Base-by-base conservation (phyloP, 2,113 vertebrate species). In the Cisticola juncidis region DNA sequence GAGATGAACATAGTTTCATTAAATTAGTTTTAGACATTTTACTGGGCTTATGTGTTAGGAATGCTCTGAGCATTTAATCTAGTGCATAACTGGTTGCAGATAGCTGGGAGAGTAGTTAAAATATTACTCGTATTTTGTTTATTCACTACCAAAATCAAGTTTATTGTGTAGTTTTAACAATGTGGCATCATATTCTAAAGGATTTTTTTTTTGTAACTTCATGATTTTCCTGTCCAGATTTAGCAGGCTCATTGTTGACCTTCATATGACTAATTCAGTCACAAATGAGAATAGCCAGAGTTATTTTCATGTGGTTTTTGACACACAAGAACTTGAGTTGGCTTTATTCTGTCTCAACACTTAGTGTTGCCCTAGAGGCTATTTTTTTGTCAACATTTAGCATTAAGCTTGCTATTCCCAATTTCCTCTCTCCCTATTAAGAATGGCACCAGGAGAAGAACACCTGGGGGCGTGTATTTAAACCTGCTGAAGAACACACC, bases 381-480 rank as follows among this genome's bases (percentile, higher is more conserved):
- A 0, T 38, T 38, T 86, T 81, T 53, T 9, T 57, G 45, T 66
- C 25, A 58, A 19, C 11, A 13, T 3, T 51, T n/a, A 12, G 0
- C 36, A 21, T 26, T 83, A 78, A 70, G 12, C 35, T 90, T 73
- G 12, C 21, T 62, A 3, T 57, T 57, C 33, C 17, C 9, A 36
- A 69, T 89, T 81, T 78, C n/a, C 62, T 60, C 58, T 82, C 93
- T 96, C 20, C 6, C 56, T 96, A 6, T 96, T 62, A 95, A 99
- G 99, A 99, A 99, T 12, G 99, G 99, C 87, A 99, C 98, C 93
- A 98, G 99, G 95, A 98, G 99, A 81, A 98, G 99, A 91, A 99
- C 99, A 15, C 99, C 99, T 6, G 99, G 99, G 5, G 99, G 99
- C 2, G 99, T 99, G 61, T 99, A 99, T 94, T 98, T 99, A 88